Percentiles rank a stretch among this genome's conserved stretches.
Evolutionary conservation across 2,888 invertebrate genomes (phyloP).

Genomic region (Exephanes ischioxanthus): DNA sequence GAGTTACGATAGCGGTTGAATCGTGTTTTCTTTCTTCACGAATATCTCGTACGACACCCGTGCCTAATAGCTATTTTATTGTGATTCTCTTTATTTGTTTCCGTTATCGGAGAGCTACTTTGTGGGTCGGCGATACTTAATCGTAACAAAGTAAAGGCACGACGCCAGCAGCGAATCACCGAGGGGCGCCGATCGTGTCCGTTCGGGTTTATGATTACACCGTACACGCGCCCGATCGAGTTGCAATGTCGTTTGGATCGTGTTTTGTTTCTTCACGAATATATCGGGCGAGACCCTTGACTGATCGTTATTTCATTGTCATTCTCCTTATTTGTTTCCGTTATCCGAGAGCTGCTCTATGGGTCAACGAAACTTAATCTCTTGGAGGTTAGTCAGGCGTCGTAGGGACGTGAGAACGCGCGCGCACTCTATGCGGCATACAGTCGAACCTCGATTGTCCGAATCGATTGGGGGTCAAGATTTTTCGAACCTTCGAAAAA

Average conservation of each 20-base stretch:
- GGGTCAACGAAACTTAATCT: too few species aligned
- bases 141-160: slow-evolving; percentile 35
- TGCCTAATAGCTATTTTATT: neutral
- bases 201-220: neutral
- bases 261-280: neutral
- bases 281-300: neutral
- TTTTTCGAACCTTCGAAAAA: too few species aligned
- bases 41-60: neutral
- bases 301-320: neutral
- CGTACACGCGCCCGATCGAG: neutral
- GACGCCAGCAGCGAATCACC: neutral
- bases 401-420: too few species aligned
- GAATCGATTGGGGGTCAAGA: too few species aligned
- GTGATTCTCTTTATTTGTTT: neutral
- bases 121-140: too few species aligned
- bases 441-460: too few species aligned
- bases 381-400: too few species aligned
- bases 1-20: neutral
- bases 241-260: neutral
- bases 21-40: neutral
- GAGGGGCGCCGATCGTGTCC: neutral
- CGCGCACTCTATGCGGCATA: too few species aligned
- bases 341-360: neutral
- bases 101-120: neutral
- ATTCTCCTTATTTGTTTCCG: neutral